Percentiles rank a stretch among this genome's conserved stretches.
Conservation (phyloP, 2,888 invertebrate genomes). For the Lithophane ornitopus region DNA sequence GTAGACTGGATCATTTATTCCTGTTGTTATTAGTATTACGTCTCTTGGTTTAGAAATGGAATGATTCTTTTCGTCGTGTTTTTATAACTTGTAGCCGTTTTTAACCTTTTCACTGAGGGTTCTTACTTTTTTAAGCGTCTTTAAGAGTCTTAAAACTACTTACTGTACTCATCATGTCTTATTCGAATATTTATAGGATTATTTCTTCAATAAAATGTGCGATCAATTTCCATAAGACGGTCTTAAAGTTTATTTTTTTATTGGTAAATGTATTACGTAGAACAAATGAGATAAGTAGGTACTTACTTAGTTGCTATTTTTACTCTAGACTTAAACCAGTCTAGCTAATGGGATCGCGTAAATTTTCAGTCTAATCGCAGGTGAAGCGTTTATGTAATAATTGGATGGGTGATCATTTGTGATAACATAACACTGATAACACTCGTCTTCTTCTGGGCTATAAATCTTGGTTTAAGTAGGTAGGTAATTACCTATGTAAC, state of each 20-base stretch:
- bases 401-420: slow-evolving; percentile 62
- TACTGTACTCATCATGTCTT: neutral
- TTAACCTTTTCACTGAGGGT: slow-evolving; percentile 37
- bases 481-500: slow-evolving; percentile 27
- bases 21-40: slow-evolving; percentile 76
- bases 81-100: slow-evolving; percentile 58
- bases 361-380: slow-evolving; percentile 55
- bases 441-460: slow-evolving; percentile 28
- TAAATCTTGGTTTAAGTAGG: slow-evolving; percentile 47
- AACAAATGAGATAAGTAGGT: neutral
- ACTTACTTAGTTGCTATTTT: slow-evolving; percentile 34
- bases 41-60: slow-evolving; percentile 74
- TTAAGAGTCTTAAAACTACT: slow-evolving; percentile 15
- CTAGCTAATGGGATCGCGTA: slow-evolving; percentile 53
- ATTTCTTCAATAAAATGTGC: slow-evolving; percentile 31
- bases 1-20: slow-evolving; percentile 75
- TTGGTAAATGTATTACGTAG: neutral
- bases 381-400: slow-evolving; percentile 58
- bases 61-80: slow-evolving; percentile 71
- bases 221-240: slow-evolving; percentile 34
- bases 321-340: slow-evolving; percentile 40
- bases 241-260: slow-evolving; percentile 33
- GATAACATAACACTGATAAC: slow-evolving; percentile 34
- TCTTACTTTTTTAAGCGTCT: slow-evolving; percentile 33
- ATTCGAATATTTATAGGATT: slow-evolving; percentile 34